Conservation (phyloP, 2,797 vertebrate genomes). For the Smutsia temminckii region DNA sequence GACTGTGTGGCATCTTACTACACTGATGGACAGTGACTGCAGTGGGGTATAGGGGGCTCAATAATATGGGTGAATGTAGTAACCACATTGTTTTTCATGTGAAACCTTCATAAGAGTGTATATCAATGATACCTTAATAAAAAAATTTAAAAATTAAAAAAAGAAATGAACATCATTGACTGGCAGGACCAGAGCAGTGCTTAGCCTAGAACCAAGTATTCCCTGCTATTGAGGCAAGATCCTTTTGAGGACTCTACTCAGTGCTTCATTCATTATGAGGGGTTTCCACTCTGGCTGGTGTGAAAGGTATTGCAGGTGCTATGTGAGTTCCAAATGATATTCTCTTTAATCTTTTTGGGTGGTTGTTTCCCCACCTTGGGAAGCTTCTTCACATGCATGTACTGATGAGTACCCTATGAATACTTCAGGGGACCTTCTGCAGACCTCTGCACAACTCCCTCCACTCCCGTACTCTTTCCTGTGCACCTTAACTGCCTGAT, state of each 20-base stretch:
- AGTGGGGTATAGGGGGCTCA: too few relatives aligned
- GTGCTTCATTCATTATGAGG: too few relatives aligned
- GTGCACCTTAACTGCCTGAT: not conserved
- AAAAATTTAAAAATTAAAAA: too few relatives aligned
- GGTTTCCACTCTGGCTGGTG: not conserved
- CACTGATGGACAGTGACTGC: too few relatives aligned
- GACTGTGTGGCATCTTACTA: too few relatives aligned
- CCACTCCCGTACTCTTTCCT: not conserved
- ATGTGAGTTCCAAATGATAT: not conserved
- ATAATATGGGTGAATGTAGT: too few relatives aligned
- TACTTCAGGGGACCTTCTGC: not conserved
- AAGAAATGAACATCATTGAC: not conserved
- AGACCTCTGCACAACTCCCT: fast-evolving
- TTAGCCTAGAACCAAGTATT: not conserved
- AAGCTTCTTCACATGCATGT: not conserved
- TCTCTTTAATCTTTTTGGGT: not conserved
- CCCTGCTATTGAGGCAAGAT: not conserved
- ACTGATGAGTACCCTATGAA: too few relatives aligned
- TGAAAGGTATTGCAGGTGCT: not conserved
- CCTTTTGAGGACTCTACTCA: not conserved
- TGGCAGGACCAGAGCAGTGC: not conserved
- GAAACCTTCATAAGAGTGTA: too few relatives aligned
- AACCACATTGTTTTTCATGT: too few relatives aligned
- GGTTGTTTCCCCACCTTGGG: not conserved
- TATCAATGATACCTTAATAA: too few relatives aligned